Evolutionary conservation across 1,140 invertebrate genomes (phyloP).

Genomic region (Zaprionus tsacasi): DNA sequence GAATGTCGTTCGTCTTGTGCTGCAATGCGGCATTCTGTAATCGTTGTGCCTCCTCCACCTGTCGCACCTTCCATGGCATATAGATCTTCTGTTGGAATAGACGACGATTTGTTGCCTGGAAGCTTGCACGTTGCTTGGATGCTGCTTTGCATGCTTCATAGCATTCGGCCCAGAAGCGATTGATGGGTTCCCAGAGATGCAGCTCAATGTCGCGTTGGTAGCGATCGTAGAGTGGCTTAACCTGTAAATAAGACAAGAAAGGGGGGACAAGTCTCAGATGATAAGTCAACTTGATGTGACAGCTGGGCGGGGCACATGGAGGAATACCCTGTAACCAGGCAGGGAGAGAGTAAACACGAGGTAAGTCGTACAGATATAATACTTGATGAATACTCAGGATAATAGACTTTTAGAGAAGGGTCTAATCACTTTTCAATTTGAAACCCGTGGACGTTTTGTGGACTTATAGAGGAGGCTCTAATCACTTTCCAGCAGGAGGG

Average conservation of each 20-base stretch:
- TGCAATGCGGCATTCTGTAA: conserved; percentile 85
- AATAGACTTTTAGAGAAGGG: neutral
- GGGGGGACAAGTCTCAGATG: conserved; percentile 8
- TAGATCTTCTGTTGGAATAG: conserved; percentile 87
- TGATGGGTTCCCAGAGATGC: conserved; percentile 85
- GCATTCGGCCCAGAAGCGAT: conserved; percentile 87
- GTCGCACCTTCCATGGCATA: conserved; percentile 85
- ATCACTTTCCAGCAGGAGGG: too few relatives aligned
- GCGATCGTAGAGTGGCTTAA: conserved; percentile 84
- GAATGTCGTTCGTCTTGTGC: conserved; percentile 85
- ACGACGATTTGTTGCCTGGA: conserved; percentile 86
- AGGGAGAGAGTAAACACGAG: neutral
- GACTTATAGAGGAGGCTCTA: too few relatives aligned
- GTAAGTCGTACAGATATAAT: neutral
- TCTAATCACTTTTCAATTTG: neutral
- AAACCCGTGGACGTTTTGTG: neutral
- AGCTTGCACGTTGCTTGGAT: conserved; percentile 86
- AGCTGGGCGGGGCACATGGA: conserved; percentile 6
- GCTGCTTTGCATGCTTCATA: conserved; percentile 87
- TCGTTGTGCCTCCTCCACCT: conserved; percentile 85
- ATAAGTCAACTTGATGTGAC: conserved; percentile 8
- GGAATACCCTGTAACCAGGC: conserved; percentile 7
- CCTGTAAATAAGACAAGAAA: conserved; percentile 66
- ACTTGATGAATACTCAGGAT: neutral
- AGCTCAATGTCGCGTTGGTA: conserved; percentile 84